Evolutionary conservation across 2,888 invertebrate genomes (phyloP).

Genomic region (Bhutanitis thaidina): DNA sequence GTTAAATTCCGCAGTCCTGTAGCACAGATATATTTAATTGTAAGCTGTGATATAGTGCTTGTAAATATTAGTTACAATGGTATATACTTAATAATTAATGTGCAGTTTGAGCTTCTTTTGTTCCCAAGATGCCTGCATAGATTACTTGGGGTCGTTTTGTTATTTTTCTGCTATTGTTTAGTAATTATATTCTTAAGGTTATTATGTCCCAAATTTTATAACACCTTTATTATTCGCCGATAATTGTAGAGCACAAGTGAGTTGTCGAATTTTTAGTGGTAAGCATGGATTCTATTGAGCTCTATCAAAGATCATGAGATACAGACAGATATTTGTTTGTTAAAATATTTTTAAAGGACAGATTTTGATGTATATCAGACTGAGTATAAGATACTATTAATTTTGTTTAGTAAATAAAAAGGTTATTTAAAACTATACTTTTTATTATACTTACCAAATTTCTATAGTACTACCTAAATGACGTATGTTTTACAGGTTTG

Average conservation of each 20-base stretch:
- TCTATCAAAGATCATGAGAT: constrained; percentile 40
- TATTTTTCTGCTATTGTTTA: constrained; percentile 16
- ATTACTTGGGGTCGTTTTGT: constrained; percentile 27
- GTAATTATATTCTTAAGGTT: constrained; percentile 1
- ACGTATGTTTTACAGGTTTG: too few relatives aligned
- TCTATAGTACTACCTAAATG: too few relatives aligned
- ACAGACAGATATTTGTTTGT: constrained; percentile 47
- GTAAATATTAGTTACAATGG: constrained; percentile 41
- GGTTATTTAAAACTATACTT: constrained; percentile 34
- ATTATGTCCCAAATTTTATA: constrained; percentile 12
- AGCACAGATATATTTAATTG: constrained; percentile 52
- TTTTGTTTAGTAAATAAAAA: constrained; percentile 67
- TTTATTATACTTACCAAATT: constrained; percentile 11
- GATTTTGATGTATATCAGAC: constrained; percentile 61
- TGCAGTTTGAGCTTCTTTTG: constrained; percentile 25
- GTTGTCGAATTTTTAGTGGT: constrained; percentile 7
- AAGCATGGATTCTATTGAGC: constrained; percentile 22
- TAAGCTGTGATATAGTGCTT: constrained; percentile 77
- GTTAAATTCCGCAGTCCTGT: constrained; percentile 3
- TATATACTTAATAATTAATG: constrained; percentile 22
- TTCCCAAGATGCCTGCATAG: constrained; percentile 22
- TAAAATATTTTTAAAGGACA: constrained; percentile 59
- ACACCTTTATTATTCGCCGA: constrained; percentile 1
- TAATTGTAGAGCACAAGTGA: constrained; percentile 14
- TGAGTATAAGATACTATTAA: constrained; percentile 71